Conservation (phyloP, 2,888 invertebrate species). For the Eilema griseolum region DNA sequence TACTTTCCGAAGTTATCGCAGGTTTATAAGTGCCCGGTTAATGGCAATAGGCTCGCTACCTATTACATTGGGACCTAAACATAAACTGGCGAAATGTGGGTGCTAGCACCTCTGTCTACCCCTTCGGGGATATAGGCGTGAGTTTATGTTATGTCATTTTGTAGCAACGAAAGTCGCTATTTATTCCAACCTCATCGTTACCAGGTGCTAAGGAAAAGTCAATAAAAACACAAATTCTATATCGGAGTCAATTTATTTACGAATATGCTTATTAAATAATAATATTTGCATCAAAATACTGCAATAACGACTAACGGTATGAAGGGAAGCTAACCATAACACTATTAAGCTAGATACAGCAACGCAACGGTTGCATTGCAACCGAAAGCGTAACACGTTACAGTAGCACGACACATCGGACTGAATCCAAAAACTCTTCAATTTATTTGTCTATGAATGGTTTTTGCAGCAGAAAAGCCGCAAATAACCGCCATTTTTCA, state of each 20-base stretch:
- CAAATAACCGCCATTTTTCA: no score
- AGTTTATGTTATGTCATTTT: no score
- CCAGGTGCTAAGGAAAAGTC: no score
- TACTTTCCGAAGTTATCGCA: no score
- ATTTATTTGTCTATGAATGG: background rate
- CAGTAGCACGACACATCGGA: constrained; percentile 33
- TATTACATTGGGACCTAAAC: no score
- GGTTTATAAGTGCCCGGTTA: no score
- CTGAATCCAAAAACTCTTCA: background rate
- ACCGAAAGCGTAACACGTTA: constrained; percentile 44
- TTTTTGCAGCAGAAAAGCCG: background rate
- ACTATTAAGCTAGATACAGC: constrained; percentile 75
- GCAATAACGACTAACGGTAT: constrained; percentile 84
- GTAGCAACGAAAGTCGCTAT: no score
- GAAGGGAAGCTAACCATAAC: constrained; percentile 75
- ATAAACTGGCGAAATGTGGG: no score
- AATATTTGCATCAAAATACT: constrained; percentile 87
- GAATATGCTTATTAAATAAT: constrained; percentile 85
- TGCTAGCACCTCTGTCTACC: no score
- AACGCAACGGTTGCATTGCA: constrained; percentile 47
- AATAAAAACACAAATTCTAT: constrained; percentile 70
- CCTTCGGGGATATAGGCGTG: no score
- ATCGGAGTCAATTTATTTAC: constrained; percentile 86
- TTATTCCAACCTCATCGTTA: no score
- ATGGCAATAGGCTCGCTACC: no score